phyloP scores from a whole-genome alignment of 1,140 invertebrate species.

The Sycophaga agraensis region DNA sequence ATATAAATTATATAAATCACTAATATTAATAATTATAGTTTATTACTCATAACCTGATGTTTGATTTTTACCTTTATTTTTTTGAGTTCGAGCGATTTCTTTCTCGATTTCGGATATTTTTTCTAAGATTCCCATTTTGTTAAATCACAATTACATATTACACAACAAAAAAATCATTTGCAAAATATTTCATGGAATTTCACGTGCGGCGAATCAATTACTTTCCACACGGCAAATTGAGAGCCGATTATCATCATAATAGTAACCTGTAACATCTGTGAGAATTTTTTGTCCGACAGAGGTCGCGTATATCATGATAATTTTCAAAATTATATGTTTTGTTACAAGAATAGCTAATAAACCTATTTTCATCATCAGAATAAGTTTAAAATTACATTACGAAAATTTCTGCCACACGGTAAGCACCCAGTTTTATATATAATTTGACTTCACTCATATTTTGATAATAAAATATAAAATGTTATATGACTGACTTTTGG shows the following conservation, averaged over 20 bases:
- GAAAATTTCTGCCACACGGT: too few species aligned
- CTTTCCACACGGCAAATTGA: slow-evolving; percentile 5
- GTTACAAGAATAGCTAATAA: too few species aligned
- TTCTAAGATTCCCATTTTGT: slow-evolving; percentile 91
- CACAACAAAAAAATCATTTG: slow-evolving; percentile 11
- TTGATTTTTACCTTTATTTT: slow-evolving; percentile 91
- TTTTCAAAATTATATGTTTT: too few species aligned
- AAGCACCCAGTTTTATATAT: too few species aligned
- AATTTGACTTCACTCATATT: too few species aligned
- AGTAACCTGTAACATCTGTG: not conserved
- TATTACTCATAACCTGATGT: slow-evolving; percentile 19
- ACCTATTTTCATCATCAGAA: too few species aligned
- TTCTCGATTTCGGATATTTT: slow-evolving; percentile 98
- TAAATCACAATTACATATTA: not conserved
- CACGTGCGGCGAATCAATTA: slow-evolving; percentile 19
- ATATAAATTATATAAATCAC: not conserved
- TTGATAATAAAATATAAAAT: too few species aligned
- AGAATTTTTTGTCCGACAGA: not conserved
- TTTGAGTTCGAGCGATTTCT: slow-evolving; percentile 97
- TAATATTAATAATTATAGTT: not conserved
- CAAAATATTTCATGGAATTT: not conserved
- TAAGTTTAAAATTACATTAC: too few species aligned
- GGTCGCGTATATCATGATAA: too few species aligned
- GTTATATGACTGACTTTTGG: too few species aligned
- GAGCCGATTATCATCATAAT: not conserved